Base-by-base conservation (phyloP, 1,140 invertebrate species). In the Akabosia matsudoensis region DNA sequence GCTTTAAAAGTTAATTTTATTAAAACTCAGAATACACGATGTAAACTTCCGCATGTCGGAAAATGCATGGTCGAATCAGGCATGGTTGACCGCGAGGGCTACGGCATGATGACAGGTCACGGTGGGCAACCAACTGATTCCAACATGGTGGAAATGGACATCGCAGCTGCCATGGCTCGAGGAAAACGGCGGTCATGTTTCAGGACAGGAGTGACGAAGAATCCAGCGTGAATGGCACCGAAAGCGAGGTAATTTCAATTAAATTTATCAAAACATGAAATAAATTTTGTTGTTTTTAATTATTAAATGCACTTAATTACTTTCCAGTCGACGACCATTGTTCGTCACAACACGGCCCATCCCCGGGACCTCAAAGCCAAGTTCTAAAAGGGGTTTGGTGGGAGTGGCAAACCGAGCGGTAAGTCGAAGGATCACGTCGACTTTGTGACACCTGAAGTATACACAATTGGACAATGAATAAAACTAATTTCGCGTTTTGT, bases 331-430 rank as follows among this genome's bases (percentile, higher is more conserved):
- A 81, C 80, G 18, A 77, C 75, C 13, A 79, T 81, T 54, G 78
- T 81, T n/a, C 75, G 80, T 4, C 80, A 81, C 76, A 81, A 81
- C 70, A 81, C 80, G 24, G 78, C 80, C 10, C 97, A 99, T 89
- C 97, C 97, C 10, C 92, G 93, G 88, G 97, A 98, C 84, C 87
- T 99, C 77, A 97, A 97, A 87, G 93, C 93, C 37, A 94, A 97
- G 86, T 96, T 96, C 78, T 91, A 95, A 83, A 96, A 96, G 85
- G 87, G 97, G 79, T 92, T 97, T 85, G 89, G 89, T 85, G 90
- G 91, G 73, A n/a, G n/a, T n/a, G 88, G 88, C 84, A 88, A 86
- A 33, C 75, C 80, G 2, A 45, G n/a, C n/a, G n/a, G n/a, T n/a
- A 81, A 81, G 54, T 73, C 78, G 16, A 79, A 79, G 45, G 71